phyloP scores from a whole-genome alignment of 1,140 invertebrate genomes.

The Drosophila murphyi region DNA sequence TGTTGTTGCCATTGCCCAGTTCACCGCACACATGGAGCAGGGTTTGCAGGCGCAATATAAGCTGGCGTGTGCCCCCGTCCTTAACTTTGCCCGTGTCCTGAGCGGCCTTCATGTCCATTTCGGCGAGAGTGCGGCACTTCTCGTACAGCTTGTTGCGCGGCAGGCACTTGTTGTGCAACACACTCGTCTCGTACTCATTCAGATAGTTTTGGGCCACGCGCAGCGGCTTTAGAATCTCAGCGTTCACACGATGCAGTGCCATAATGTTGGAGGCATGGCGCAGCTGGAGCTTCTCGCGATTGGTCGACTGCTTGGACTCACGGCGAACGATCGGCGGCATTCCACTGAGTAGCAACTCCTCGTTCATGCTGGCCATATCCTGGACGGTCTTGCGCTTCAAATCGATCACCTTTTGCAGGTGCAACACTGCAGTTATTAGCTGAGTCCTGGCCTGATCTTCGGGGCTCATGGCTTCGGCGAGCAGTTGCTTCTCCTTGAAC shows the following conservation, averaged over 20 bases:
- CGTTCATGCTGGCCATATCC: slow-evolving; percentile 42
- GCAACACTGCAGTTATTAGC: slow-evolving; percentile 44
- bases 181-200: slow-evolving; percentile 8
- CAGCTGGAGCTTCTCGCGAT: slow-evolving; percentile 40
- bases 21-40: slow-evolving; percentile 42
- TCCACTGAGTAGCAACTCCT: slow-evolving; percentile 23
- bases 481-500: slow-evolving; percentile 1
- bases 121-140: slow-evolving; percentile 49
- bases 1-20: slow-evolving; percentile 35
- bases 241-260: slow-evolving; percentile 51
- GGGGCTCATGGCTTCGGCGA: no score
- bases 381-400: slow-evolving; percentile 38
- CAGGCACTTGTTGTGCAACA: neutral
- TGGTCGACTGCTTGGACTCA: slow-evolving; percentile 29
- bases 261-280: slow-evolving; percentile 39
- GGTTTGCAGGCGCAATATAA: slow-evolving; percentile 52
- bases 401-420: slow-evolving; percentile 24
- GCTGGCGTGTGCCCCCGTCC: slow-evolving; percentile 7
- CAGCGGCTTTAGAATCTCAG: slow-evolving; percentile 41
- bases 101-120: slow-evolving; percentile 43
- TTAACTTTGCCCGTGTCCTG: neutral
- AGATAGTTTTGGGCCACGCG: slow-evolving; percentile 36
- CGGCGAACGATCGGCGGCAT: slow-evolving; percentile 8
- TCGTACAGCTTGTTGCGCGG: slow-evolving; percentile 26
- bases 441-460: neutral